Evolutionary conservation across 2,113 vertebrate species (phyloP).

Genomic region (Erythrolamprus reginae): DNA sequence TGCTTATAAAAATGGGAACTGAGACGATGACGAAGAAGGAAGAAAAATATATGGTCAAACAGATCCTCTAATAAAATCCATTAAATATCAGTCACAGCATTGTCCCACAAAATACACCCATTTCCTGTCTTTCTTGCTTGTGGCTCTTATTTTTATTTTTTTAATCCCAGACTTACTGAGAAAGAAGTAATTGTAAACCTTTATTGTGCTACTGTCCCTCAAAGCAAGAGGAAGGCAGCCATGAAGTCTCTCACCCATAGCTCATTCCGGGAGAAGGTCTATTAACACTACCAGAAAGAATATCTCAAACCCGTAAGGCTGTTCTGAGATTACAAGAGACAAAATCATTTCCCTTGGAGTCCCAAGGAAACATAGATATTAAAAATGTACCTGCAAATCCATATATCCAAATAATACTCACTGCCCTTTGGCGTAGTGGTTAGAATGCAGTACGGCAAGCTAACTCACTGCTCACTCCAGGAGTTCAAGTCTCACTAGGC

Average conservation of each 20-base stretch:
- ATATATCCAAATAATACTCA: not conserved
- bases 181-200: slow-evolving; percentile 47
- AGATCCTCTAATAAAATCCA: slow-evolving; percentile 52
- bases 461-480: too few species aligned
- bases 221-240: slow-evolving; percentile 6
- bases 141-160: slow-evolving; percentile 16
- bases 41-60: slow-evolving; percentile 57
- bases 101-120: slow-evolving; percentile 22
- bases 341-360: not conserved
- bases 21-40: not conserved
- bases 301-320: not conserved
- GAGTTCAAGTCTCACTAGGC: too few species aligned
- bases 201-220: slow-evolving; percentile 33
- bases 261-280: not conserved
- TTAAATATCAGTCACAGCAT: slow-evolving; percentile 51
- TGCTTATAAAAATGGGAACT: slow-evolving; percentile 63
- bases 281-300: not conserved
- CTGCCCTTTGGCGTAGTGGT: not conserved
- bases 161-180: slow-evolving; percentile 30
- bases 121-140: slow-evolving; percentile 39
- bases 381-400: not conserved
- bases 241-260: not conserved
- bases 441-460: too few species aligned
- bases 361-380: not conserved
- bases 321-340: not conserved